These are phyloP conservation scores for Netelia fuscicornis DNA, from an alignment of 2,888 invertebrate species.

Conservation along the genomic window DNA sequence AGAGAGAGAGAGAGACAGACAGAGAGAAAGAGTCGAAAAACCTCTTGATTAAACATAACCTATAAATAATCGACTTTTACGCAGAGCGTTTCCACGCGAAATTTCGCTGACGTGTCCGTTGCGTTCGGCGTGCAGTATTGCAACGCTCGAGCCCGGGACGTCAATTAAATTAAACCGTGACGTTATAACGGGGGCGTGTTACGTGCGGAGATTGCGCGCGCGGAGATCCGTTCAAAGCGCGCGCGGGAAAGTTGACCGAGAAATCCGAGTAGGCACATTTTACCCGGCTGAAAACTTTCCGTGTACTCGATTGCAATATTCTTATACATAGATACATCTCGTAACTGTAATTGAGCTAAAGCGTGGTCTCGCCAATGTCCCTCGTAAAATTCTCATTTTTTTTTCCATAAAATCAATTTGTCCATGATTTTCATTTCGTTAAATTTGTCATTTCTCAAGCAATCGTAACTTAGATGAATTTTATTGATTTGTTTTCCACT, in stretches of 20 bases:
- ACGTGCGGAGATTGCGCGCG: constrained; percentile 23
- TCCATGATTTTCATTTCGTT: background rate
- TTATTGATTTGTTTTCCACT: no score
- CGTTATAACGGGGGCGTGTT: constrained; percentile 54
- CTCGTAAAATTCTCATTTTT: background rate
- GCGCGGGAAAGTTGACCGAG: constrained; percentile 46
- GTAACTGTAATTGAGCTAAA: constrained; percentile 18
- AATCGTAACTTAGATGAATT: background rate
- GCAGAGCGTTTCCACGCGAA: constrained; percentile 31
- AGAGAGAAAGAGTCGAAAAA: background rate
- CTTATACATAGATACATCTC: background rate
- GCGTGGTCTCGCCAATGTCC: background rate
- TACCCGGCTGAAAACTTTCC: constrained; percentile 9
- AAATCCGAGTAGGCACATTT: constrained; percentile 49
- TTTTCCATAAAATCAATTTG: background rate
- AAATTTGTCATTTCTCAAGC: background rate
- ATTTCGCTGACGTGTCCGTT: constrained; percentile 16
- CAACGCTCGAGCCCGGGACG: constrained; percentile 30
- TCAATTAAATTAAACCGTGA: constrained; percentile 59
- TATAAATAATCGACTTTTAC: constrained; percentile 61
- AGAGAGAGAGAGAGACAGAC: background rate
- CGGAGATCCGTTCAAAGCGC: background rate
- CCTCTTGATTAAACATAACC: constrained; percentile 52
- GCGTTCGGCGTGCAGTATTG: background rate
- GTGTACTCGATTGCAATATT: constrained; percentile 17